phyloP scores from a whole-genome alignment of 2,888 invertebrate genomes.

The Dasysyrphus albostriatus region DNA sequence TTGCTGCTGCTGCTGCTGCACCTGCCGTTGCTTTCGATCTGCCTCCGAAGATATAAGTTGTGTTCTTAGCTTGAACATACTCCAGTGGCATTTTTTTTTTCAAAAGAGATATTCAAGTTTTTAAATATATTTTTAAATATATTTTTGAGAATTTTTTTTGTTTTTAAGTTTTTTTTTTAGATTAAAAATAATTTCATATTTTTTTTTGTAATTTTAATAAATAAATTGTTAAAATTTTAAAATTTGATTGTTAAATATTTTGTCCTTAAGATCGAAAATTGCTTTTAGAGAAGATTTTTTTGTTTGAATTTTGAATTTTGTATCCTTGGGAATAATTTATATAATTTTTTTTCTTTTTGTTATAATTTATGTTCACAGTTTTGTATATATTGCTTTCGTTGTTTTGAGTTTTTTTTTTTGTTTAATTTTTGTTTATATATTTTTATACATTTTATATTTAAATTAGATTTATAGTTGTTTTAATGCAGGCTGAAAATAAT shows the following conservation, averaged over 20 bases:
- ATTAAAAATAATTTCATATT: conserved; percentile 59
- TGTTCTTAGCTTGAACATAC: conserved; percentile 72
- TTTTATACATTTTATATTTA: conserved; percentile 41
- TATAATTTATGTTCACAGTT: conserved; percentile 79
- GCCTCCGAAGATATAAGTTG: conserved; percentile 64
- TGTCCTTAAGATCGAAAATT: conserved; percentile 72
- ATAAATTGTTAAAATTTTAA: conserved; percentile 33
- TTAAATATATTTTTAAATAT: neutral
- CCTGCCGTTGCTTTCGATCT: conserved; percentile 50
- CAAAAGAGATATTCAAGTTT: neutral
- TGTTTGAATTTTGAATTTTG: conserved; percentile 36
- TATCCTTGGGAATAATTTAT: conserved; percentile 58
- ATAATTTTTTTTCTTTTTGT: conserved; percentile 4
- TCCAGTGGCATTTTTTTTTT: conserved; percentile 71
- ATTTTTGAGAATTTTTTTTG: conserved; percentile 6
- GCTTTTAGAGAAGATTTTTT: conserved; percentile 60
- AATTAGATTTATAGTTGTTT: conserved; percentile 55
- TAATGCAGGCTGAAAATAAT: conserved; percentile 60
- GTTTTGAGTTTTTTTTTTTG: conserved; percentile 79
- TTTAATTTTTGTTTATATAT: conserved; percentile 25
- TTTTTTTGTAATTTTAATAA: conserved; percentile 15
- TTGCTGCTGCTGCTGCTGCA: conserved; percentile 41
- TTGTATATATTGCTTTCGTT: conserved; percentile 83
- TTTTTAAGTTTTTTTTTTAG: conserved; percentile 31
- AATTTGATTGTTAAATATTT: conserved; percentile 39